phyloP scores from a whole-genome alignment of 1,140 invertebrate species.

The Sarcophaga bullata region DNA sequence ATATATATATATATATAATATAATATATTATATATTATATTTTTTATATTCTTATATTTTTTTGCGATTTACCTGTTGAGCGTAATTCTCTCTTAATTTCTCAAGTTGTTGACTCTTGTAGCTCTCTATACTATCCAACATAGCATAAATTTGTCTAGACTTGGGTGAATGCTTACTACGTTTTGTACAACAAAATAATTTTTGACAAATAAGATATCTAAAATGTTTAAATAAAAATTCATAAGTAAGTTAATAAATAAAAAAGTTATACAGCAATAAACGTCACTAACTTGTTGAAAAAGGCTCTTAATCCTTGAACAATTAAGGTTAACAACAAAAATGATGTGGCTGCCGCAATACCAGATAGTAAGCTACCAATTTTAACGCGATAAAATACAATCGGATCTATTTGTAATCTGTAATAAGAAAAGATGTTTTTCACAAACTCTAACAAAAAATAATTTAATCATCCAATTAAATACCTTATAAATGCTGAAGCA shows the following conservation, averaged over 20 bases:
- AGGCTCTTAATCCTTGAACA: conserved; percentile 76
- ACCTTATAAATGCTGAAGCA: conserved; percentile 73
- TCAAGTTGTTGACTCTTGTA: conserved; percentile 91
- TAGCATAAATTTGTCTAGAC: conserved; percentile 83
- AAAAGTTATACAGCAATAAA: neutral
- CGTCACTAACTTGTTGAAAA: conserved; percentile 75
- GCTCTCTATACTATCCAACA: conserved; percentile 89
- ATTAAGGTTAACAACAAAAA: conserved; percentile 84
- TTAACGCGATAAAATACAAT: conserved; percentile 84
- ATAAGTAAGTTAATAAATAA: conserved; percentile 35
- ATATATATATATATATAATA: neutral
- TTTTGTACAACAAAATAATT: conserved; percentile 71
- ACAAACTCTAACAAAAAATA: neutral
- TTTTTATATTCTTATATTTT: neutral
- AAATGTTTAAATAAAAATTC: conserved; percentile 49
- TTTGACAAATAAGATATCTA: conserved; percentile 74
- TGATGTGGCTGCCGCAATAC: conserved; percentile 77
- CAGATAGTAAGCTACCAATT: conserved; percentile 84
- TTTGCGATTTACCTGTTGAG: conserved; percentile 75
- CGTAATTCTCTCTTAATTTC: conserved; percentile 89
- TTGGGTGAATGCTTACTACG: conserved; percentile 75
- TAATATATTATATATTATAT: neutral
- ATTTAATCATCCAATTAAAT: neutral
- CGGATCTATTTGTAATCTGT: conserved; percentile 79
- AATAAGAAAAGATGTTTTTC: conserved; percentile 27